Evolutionary conservation across 2,888 invertebrate species (phyloP).

Genomic region (Coelopa pilipes): DNA sequence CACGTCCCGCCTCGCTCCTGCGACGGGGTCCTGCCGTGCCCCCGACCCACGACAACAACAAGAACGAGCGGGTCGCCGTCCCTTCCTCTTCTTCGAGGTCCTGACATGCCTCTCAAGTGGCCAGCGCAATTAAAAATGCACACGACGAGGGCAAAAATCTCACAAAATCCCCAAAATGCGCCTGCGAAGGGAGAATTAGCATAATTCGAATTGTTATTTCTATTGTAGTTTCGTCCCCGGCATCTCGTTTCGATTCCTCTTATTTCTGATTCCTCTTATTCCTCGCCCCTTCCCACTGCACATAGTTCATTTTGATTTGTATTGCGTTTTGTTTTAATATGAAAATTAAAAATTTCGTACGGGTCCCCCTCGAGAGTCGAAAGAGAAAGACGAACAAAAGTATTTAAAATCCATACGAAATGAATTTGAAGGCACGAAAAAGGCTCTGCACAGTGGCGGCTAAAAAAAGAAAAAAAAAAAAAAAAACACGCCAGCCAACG

Average conservation of each 20-base stretch:
- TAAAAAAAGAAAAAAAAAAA: constrained; percentile 3
- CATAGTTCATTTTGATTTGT: no score
- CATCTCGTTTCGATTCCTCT: background rate
- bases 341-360: constrained; percentile 7
- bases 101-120: background rate
- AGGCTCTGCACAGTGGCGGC: background rate
- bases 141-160: background rate
- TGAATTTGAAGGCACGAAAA: background rate
- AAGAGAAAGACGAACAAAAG: no score
- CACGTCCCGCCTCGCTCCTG: no score
- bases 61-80: no score
- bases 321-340: background rate
- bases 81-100: background rate
- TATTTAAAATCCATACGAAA: background rate
- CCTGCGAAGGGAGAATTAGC: background rate
- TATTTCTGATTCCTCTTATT: background rate
- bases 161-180: background rate
- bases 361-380: background rate
- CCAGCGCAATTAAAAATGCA: background rate
- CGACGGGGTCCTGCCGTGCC: no score
- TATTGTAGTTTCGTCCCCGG: background rate
- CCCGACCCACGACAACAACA: no score
- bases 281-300: no score
- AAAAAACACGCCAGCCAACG: background rate
- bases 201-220: background rate